Percentiles rank a stretch among this genome's conserved stretches.
These are phyloP conservation scores for Illadopsis cleaveri DNA, from an alignment of 2,113 vertebrate species.

Conservation along the genomic window DNA sequence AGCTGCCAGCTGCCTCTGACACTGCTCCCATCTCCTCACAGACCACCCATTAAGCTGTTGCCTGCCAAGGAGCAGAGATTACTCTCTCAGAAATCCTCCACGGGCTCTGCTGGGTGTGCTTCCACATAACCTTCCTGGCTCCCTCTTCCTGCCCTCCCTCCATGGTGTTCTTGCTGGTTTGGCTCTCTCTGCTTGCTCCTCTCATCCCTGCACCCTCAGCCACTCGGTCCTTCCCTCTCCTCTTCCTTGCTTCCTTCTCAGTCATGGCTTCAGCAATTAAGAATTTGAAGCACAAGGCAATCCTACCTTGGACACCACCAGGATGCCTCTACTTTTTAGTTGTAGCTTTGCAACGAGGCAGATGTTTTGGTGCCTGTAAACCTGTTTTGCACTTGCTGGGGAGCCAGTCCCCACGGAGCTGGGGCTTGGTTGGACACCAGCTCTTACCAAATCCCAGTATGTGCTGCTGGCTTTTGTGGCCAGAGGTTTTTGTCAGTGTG, in stretches of 20 bases:
- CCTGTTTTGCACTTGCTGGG: not conserved
- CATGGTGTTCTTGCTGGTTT: not conserved
- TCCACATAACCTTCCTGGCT: not conserved
- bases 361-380: not conserved
- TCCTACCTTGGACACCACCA: not conserved
- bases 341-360: not conserved
- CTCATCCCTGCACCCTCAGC: not conserved
- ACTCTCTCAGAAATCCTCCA: not conserved
- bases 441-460: not conserved
- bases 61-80: not conserved
- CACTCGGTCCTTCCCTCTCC: not conserved
- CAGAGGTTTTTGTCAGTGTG: not conserved
- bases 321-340: not conserved
- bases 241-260: not conserved
- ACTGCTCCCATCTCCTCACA: not conserved
- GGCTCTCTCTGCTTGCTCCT: not conserved
- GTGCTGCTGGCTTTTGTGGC: not conserved
- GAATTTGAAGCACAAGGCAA: not conserved
- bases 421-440: not conserved
- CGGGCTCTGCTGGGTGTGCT: not conserved
- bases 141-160: not conserved
- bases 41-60: constrained; percentile 55
- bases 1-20: not conserved
- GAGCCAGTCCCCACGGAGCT: not conserved
- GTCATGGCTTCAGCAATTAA: not conserved